Conservation (phyloP, 2,113 vertebrate genomes). For the Lophius piscatorius region DNA sequence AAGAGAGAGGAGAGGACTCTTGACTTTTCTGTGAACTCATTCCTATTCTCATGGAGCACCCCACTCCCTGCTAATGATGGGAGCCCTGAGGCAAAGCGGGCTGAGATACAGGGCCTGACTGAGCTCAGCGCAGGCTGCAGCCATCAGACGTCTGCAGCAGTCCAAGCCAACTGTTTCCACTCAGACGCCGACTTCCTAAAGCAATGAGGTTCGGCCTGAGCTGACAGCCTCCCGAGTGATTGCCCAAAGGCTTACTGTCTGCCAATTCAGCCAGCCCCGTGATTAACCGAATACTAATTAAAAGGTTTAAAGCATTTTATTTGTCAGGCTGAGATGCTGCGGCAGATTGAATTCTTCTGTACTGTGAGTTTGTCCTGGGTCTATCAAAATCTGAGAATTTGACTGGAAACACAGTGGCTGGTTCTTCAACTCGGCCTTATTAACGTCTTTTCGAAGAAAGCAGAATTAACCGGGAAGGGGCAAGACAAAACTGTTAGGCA, state of each 20-base stretch:
- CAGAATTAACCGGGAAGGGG: slow-evolving; percentile 68
- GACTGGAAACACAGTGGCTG: slow-evolving; percentile 71
- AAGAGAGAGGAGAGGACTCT: slow-evolving; percentile 6
- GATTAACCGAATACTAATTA: slow-evolving; percentile 20
- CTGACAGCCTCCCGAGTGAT: slow-evolving; percentile 37
- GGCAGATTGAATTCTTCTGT: slow-evolving; percentile 3
- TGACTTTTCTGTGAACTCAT: slow-evolving; percentile 73
- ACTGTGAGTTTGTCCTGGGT: neutral
- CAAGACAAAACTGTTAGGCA: slow-evolving; percentile 60
- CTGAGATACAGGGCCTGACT: slow-evolving; percentile 49
- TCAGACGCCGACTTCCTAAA: slow-evolving; percentile 53
- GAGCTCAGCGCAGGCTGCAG: slow-evolving; percentile 47
- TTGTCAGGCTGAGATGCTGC: neutral
- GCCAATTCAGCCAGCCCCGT: slow-evolving; percentile 25
- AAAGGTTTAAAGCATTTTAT: neutral
- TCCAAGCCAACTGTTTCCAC: slow-evolving; percentile 55
- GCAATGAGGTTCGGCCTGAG: slow-evolving; percentile 27
- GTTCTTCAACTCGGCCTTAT: slow-evolving; percentile 63
- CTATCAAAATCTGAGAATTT: slow-evolving; percentile 47
- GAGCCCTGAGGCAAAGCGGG: slow-evolving; percentile 62
- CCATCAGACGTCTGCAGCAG: slow-evolving; percentile 56
- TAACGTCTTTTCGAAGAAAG: slow-evolving; percentile 78
- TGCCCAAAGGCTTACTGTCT: slow-evolving; percentile 36
- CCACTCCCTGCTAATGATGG: slow-evolving; percentile 63
- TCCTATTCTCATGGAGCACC: slow-evolving; percentile 62